phyloP scores from a whole-genome alignment of 2,113 vertebrate species.

The Phalacrocorax pelagicus region DNA sequence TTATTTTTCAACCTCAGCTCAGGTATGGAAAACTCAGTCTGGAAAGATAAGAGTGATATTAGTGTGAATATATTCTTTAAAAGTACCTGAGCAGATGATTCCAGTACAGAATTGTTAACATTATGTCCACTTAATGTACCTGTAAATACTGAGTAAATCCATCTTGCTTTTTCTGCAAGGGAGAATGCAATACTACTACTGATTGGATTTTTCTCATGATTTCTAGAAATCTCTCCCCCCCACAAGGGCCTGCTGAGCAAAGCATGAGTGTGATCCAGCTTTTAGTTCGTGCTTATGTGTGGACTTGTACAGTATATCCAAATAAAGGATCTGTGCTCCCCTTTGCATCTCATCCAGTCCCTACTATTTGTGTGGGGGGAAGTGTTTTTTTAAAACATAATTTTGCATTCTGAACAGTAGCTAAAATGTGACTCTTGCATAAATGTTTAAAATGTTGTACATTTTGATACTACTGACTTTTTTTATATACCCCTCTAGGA shows the following conservation, averaged over 20 bases:
- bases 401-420: neutral
- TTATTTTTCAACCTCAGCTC: neutral
- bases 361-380: neutral
- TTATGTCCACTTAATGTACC: neutral
- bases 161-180: neutral
- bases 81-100: neutral
- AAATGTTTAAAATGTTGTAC: neutral
- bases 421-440: neutral
- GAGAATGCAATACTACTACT: neutral
- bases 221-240: neutral
- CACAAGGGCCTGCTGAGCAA: neutral
- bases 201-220: neutral
- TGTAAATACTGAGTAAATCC: neutral
- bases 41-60: neutral
- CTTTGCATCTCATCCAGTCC: neutral
- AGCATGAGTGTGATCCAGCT: neutral
- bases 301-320: neutral
- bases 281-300: neutral
- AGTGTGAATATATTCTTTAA: neutral
- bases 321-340: neutral
- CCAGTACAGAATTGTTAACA: neutral
- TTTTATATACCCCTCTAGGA: neutral
- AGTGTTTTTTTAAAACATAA: neutral
- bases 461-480: neutral
- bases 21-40: neutral